Conservation (phyloP, 2,113 vertebrate species). For the Chionis minor region DNA sequence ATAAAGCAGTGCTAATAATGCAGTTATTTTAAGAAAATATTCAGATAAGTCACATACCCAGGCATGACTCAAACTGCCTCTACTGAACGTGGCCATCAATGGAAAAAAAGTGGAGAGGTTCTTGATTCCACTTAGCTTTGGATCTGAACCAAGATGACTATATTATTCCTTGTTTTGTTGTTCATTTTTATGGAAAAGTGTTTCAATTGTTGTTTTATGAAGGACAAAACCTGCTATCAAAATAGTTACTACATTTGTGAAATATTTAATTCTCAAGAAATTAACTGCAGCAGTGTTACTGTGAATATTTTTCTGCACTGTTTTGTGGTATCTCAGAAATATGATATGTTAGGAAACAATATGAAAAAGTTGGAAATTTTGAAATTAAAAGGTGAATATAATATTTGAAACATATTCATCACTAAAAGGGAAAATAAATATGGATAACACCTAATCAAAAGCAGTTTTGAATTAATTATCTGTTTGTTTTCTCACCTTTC, state of each 20-base stretch:
- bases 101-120: not conserved
- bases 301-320: not conserved
- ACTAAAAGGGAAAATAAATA: not conserved
- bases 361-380: not conserved
- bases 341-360: not conserved
- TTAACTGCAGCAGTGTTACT: not conserved
- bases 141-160: not conserved
- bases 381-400: not conserved
- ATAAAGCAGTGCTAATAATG: not conserved
- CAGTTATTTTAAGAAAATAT: not conserved
- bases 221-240: not conserved
- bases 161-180: not conserved
- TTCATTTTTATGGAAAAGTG: not conserved
- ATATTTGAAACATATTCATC: not conserved
- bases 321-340: not conserved
- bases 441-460: not conserved
- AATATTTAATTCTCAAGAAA: not conserved
- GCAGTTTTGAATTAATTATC: not conserved
- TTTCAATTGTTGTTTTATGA: not conserved
- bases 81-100: not conserved
- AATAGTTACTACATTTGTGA: not conserved
- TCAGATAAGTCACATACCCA: not conserved
- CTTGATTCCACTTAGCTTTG: not conserved
- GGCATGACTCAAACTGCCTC: not conserved
- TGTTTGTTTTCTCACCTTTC: not conserved